Base-by-base conservation (phyloP, 2,113 vertebrate species). In the Nipponia nippon region DNA sequence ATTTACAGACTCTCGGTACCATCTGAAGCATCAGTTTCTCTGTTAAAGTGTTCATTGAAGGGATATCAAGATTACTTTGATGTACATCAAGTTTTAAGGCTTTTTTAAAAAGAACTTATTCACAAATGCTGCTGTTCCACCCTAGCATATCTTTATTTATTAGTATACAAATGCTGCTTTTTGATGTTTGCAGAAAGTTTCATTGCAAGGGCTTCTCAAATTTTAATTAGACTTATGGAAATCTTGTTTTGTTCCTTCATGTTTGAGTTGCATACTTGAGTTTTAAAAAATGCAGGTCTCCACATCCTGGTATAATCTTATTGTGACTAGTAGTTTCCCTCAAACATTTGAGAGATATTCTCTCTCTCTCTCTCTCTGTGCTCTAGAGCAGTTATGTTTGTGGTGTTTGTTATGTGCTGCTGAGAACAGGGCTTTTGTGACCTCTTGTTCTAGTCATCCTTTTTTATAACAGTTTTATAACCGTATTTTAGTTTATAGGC, bases 151-250 rank as follows among this genome's bases (percentile, higher is more conserved):
- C 38, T 76, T 83, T 58, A 38, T 73, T 78, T 83, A 26, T 80
- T 90, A 52, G 40, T 71, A 15, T 66, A 89, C 18, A 75, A 85
- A 75, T 67, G 38, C 10, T 84, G 22, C 44, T 82, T 92, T 90
- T 94, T 92, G 69, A 76, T 89, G 38, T 44, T 89, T 53, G 42
- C 47, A 80, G 73, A 87, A 72, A 10, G 22, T 67, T 93, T 89
- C 10, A 29, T 78, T 93, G 80, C 72, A 91, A 80, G 36, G 26
- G 14, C 66, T 87, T 53, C 79, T 70, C 20, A 76, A 30, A 69
- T 82, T 95, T 89, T 95, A 67, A 69, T 92, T 92, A 65, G 91
- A 18, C 40, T 73, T 59, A n/a, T 71, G 83, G 40, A 85, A 89
- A 65, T 91, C 36, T 84, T 49, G 19, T 87, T 86, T 83, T 49